Percentiles rank a stretch among this genome's conserved stretches.
Conservation (phyloP, 2,888 invertebrate genomes). For the Agrotis clavis region DNA sequence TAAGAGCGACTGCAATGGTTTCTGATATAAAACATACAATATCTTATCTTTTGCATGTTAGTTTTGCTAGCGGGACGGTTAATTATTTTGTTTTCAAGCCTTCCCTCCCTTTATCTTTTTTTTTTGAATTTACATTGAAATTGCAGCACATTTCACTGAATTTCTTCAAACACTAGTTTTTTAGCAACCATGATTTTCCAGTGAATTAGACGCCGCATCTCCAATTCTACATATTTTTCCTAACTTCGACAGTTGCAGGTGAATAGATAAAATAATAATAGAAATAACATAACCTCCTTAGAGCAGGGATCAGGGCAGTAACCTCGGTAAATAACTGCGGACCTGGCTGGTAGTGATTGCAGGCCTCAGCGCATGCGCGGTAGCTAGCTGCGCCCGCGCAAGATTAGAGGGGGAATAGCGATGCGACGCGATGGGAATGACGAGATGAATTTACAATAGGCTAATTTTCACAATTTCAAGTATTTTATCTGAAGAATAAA, state of each 20-base stretch:
- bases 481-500: too few species aligned
- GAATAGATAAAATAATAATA: constrained; percentile 37
- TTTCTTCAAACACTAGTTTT: too few species aligned
- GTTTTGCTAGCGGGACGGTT: too few species aligned
- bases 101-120: too few species aligned
- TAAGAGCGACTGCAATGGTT: background rate
- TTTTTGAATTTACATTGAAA: too few species aligned
- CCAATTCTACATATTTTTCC: background rate
- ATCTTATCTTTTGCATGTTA: too few species aligned
- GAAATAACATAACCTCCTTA: constrained; percentile 26
- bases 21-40: too few species aligned
- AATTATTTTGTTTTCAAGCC: too few species aligned
- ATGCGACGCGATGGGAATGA: constrained; percentile 19
- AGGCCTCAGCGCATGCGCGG: constrained; percentile 52
- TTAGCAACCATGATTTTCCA: too few species aligned
- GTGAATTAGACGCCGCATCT: too few species aligned
- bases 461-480: too few species aligned
- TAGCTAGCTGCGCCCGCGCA: constrained; percentile 47
- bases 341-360: constrained; percentile 56
- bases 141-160: too few species aligned
- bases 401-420: constrained; percentile 46
- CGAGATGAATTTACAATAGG: background rate
- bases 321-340: constrained; percentile 58
- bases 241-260: background rate
- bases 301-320: constrained; percentile 40